These are phyloP conservation scores for Caenorhabditis uteleia DNA, from an alignment of 2,888 invertebrate genomes.

Conservation along the genomic window DNA sequence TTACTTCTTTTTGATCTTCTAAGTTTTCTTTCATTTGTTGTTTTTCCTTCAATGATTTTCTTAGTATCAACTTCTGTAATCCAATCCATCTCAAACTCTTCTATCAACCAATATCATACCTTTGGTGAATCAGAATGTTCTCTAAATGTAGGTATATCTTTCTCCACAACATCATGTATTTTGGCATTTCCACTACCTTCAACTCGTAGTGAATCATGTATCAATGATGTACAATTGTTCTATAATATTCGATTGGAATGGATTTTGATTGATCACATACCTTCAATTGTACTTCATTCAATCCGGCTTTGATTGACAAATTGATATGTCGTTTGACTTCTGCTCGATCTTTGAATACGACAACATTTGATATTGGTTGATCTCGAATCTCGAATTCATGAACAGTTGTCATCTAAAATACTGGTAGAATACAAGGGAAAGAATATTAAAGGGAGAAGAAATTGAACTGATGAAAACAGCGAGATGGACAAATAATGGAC, in stretches of 20 bases:
- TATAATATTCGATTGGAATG: conserved; percentile 10
- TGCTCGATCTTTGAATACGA: conserved; percentile 62
- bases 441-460: no score
- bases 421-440: no score
- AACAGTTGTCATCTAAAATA: conserved; percentile 1
- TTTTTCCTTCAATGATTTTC: conserved; percentile 2
- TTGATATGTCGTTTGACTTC: conserved; percentile 52
- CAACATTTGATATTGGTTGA: conserved; percentile 34
- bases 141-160: conserved; percentile 19
- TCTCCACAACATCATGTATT: conserved; percentile 58
- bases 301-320: conserved; percentile 41
- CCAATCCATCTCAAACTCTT: no score
- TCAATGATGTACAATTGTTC: conserved; percentile 45
- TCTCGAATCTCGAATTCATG: conserved; percentile 34
- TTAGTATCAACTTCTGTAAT: no score
- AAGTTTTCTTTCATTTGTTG: conserved; percentile 23
- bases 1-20: conserved; percentile 7
- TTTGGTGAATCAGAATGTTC: conserved; percentile 46
- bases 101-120: no score
- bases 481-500: no score
- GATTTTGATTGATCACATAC: conserved; percentile 6
- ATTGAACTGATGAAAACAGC: no score
- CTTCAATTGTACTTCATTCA: conserved; percentile 53
- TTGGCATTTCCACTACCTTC: conserved; percentile 52
- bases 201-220: conserved; percentile 59